Conservation (phyloP, 2,797 vertebrate species). For the Emydoidea blandingii region DNA sequence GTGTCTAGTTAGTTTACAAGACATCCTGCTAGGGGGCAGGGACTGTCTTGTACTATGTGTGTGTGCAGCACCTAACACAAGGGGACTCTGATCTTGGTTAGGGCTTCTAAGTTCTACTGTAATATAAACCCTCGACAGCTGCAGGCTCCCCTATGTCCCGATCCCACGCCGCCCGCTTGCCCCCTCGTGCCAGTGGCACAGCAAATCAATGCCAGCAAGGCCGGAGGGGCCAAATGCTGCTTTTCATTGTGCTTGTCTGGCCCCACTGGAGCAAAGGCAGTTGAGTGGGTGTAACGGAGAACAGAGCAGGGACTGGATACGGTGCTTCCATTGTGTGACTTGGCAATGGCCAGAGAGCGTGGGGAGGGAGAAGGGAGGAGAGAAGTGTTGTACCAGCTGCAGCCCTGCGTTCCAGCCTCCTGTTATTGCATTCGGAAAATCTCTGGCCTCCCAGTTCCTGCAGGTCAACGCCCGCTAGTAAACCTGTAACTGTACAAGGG, state of each 20-base stretch:
- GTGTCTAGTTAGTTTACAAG: not conserved
- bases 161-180: not conserved
- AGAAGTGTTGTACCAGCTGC: not conserved
- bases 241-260: not conserved
- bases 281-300: not conserved
- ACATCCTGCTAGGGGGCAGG: no score
- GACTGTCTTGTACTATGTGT: not conserved
- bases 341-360: not conserved
- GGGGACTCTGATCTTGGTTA: not conserved
- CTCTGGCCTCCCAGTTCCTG: conserved; percentile 15
- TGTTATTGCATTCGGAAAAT: conserved; percentile 22
- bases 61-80: not conserved
- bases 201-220: not conserved
- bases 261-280: not conserved
- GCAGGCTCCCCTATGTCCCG: not conserved
- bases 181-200: not conserved
- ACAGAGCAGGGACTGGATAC: not conserved
- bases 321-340: not conserved
- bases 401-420: not conserved
- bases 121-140: not conserved
- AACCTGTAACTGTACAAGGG: not conserved
- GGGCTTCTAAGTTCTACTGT: not conserved
- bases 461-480: conserved; percentile 50
- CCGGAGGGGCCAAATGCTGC: not conserved
- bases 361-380: not conserved